Conservation (phyloP, 2,888 invertebrate genomes). For the Punctoribates punctum region DNA sequence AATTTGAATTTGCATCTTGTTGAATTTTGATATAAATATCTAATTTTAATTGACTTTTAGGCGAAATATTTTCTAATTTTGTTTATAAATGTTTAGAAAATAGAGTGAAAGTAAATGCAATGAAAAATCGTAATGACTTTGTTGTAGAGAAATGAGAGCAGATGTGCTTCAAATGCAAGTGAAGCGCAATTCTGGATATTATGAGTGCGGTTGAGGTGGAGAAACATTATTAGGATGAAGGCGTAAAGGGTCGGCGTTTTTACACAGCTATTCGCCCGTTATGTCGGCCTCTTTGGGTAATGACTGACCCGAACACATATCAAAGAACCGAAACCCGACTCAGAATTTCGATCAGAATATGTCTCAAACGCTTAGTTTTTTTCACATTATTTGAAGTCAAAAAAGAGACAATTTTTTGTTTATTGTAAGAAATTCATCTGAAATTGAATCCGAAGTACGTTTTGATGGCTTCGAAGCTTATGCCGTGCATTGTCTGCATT, state of each 20-base stretch:
- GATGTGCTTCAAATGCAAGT: constrained; percentile 10
- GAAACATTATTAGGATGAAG: constrained; percentile 30
- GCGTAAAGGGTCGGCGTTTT: constrained; percentile 34
- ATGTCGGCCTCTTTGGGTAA: neutral
- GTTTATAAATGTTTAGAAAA: neutral
- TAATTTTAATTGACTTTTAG: too few relatives aligned
- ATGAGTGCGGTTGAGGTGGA: constrained; percentile 2
- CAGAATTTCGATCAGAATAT: neutral
- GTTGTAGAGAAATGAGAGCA: neutral
- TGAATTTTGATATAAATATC: too few relatives aligned
- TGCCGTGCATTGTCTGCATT: too few relatives aligned
- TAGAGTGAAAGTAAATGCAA: neutral
- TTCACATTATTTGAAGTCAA: neutral
- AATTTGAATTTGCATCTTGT: too few relatives aligned
- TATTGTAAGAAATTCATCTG: too few relatives aligned
- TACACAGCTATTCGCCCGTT: constrained; percentile 28
- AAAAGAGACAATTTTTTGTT: too few relatives aligned
- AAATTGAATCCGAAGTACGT: too few relatives aligned
- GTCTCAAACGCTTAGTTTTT: neutral
- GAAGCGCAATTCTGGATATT: constrained; percentile 8
- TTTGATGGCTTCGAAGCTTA: too few relatives aligned
- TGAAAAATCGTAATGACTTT: neutral
- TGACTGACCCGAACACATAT: constrained; percentile 30
- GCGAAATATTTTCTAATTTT: too few relatives aligned
- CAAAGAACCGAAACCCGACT: constrained; percentile 21